Evolutionary conservation across 1,140 invertebrate genomes (phyloP).

Genomic region (Drosophila subobscura): DNA sequence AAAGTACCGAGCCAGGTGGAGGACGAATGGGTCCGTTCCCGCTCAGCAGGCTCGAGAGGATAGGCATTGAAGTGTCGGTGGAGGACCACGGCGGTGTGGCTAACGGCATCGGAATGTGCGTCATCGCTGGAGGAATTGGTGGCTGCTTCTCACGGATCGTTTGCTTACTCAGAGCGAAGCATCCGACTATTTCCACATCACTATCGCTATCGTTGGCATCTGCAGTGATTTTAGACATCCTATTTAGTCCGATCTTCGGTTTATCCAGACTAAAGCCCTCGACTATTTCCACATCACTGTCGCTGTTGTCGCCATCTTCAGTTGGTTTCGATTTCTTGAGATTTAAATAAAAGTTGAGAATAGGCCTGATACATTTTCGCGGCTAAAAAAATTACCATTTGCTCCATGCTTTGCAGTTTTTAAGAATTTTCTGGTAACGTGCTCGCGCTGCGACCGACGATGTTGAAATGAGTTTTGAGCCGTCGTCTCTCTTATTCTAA

Average conservation of each 20-base stretch:
- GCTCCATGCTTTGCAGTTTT: too few species aligned
- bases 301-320: background rate
- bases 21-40: background rate
- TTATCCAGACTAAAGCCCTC: background rate
- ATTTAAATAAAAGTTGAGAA: background rate
- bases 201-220: background rate
- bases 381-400: too few species aligned
- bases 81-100: constrained; percentile 52
- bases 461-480: too few species aligned
- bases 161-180: too few species aligned
- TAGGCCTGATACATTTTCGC: background rate
- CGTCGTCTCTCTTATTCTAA: too few species aligned
- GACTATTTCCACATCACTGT: constrained; percentile 12
- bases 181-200: constrained; percentile 2
- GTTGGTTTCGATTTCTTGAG: background rate
- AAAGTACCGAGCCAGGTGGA: constrained; percentile 19
- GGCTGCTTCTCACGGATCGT: background rate
- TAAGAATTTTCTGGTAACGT: too few species aligned
- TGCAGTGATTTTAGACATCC: background rate
- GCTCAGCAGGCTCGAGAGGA: constrained; percentile 14
- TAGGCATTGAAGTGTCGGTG: constrained; percentile 11
- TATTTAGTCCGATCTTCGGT: too few species aligned
- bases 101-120: constrained; percentile 1
- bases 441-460: too few species aligned
- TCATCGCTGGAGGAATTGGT: background rate